These are phyloP conservation scores for Oceanodroma leucorhoa DNA, from an alignment of 2,797 vertebrate genomes.

Conservation along the genomic window DNA sequence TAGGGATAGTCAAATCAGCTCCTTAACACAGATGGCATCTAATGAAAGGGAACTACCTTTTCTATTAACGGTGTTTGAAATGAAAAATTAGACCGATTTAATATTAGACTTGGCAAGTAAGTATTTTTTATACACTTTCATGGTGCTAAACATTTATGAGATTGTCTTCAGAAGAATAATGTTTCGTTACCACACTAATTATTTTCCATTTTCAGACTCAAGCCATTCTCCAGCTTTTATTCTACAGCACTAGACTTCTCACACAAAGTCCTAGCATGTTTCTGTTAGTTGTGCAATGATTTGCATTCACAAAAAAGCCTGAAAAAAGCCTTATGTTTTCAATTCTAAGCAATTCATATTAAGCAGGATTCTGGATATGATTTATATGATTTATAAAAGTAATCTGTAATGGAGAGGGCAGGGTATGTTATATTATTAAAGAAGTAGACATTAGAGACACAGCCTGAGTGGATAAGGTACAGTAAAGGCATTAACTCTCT, in stretches of 20 bases:
- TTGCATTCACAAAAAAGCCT: neutral
- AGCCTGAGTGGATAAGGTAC: neutral
- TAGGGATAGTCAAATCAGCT: neutral
- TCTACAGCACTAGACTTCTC: neutral
- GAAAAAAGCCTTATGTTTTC: neutral
- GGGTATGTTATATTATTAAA: neutral
- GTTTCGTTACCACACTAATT: neutral
- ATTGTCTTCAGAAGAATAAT: neutral
- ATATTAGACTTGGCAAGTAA: neutral
- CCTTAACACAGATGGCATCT: neutral
- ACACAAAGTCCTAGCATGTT: neutral
- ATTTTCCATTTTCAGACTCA: neutral
- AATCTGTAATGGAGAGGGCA: neutral
- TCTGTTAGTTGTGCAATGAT: neutral
- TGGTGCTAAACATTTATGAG: neutral
- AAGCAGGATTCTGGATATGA: neutral
- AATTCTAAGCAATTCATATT: neutral
- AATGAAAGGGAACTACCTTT: neutral
- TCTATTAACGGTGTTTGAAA: neutral
- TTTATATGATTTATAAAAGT: neutral
- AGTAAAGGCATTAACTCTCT: constrained; percentile 3
- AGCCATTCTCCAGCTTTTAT: neutral
- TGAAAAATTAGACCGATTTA: neutral
- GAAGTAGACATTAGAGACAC: neutral
- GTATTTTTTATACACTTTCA: neutral